Conservation (phyloP, 2,888 invertebrate genomes). For the Colostygia pectinataria region DNA sequence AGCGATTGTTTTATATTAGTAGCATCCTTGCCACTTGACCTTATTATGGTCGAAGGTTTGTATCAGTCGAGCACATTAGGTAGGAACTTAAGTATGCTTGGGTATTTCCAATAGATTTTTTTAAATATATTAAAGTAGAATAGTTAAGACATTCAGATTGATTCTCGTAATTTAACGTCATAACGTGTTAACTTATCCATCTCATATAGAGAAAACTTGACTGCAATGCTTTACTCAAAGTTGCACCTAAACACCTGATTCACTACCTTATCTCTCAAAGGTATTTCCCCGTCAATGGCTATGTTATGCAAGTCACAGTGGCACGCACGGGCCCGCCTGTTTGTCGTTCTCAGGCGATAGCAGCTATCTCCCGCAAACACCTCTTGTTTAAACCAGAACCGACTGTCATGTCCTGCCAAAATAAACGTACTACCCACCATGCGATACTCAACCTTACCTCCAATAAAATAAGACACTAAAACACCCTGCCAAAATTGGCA, state of each 20-base stretch:
- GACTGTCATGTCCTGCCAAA: slow-evolving; percentile 50
- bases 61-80: too few species aligned
- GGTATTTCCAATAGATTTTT: too few species aligned
- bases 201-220: too few species aligned
- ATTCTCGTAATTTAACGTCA: too few species aligned
- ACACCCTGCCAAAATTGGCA: slow-evolving; percentile 12
- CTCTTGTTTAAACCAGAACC: slow-evolving; percentile 75
- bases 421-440: slow-evolving; percentile 27
- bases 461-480: slow-evolving; percentile 15
- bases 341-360: slow-evolving; percentile 81
- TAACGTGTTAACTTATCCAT: too few species aligned
- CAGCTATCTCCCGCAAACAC: slow-evolving; percentile 79
- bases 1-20: too few species aligned
- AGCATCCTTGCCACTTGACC: too few species aligned
- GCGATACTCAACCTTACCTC: slow-evolving; percentile 34
- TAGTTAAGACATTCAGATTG: too few species aligned
- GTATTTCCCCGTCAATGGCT: slow-evolving; percentile 52
- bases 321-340: slow-evolving; percentile 73
- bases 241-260: slow-evolving; percentile 18
- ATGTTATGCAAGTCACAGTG: slow-evolving; percentile 59
- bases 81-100: too few species aligned
- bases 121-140: too few species aligned
- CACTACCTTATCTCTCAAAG: slow-evolving; percentile 31
- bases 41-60: too few species aligned
- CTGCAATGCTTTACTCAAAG: neutral